phyloP scores from a whole-genome alignment of 2,888 invertebrate genomes.

The Brenthis daphne region DNA sequence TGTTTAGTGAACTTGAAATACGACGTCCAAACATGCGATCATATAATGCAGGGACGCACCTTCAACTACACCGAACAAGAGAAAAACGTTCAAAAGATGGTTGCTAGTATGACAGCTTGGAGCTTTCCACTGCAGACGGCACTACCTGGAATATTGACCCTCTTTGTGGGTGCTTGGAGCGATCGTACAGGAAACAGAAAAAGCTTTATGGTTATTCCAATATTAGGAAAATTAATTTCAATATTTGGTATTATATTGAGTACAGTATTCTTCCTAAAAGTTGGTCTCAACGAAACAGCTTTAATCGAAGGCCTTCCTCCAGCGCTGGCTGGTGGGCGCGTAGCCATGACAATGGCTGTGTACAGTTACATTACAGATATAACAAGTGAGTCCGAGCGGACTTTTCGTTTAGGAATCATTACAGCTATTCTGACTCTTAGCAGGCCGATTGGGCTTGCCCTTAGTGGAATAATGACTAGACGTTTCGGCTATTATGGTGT shows the following conservation, averaged over 20 bases:
- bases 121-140: constrained; percentile 82
- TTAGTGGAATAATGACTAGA: constrained; percentile 80
- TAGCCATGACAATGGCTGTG: constrained; percentile 83
- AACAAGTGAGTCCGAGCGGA: constrained; percentile 82
- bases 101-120: constrained; percentile 83
- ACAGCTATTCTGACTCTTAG: constrained; percentile 79
- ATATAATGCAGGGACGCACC: constrained; percentile 73
- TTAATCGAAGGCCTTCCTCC: constrained; percentile 82
- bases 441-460: constrained; percentile 77
- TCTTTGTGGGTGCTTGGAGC: constrained; percentile 84
- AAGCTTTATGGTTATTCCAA: constrained; percentile 82
- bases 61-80: constrained; percentile 69
- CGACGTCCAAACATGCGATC: constrained; percentile 78
- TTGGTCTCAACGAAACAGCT: constrained; percentile 80
- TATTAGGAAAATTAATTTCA: constrained; percentile 81
- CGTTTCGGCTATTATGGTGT: constrained; percentile 76
- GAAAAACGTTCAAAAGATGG: constrained; percentile 73
- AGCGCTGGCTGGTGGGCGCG: constrained; percentile 83
- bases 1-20: constrained; percentile 81
- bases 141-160: constrained; percentile 79
- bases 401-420: constrained; percentile 83
- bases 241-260: constrained; percentile 80
- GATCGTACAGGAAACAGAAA: constrained; percentile 83
- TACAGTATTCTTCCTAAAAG: constrained; percentile 81
- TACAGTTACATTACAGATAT: constrained; percentile 85